Percentiles rank a stretch among this genome's conserved stretches.
Conservation (phyloP, 1,140 invertebrate genomes). For the Hylaeus volcanicus region DNA sequence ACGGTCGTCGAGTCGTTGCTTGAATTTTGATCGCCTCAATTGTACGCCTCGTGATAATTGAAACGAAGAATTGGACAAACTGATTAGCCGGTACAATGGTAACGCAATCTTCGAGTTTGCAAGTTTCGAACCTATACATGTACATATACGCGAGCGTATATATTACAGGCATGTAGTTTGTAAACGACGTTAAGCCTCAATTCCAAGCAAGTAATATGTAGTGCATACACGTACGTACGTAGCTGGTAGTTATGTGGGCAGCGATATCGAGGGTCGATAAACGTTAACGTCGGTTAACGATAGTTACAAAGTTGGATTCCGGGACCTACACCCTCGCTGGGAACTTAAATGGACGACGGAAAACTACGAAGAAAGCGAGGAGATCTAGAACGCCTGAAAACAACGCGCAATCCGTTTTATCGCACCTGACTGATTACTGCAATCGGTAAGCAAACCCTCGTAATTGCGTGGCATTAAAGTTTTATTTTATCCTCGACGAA, state of each 20-base stretch:
- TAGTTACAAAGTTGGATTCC: constrained; percentile 49
- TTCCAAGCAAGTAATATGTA: constrained; percentile 44
- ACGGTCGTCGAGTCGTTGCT: not conserved
- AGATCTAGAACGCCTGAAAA: not conserved
- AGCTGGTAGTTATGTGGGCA: constrained; percentile 46
- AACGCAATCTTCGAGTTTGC: not conserved
- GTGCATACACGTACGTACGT: constrained; percentile 30
- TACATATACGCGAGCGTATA: too few relatives aligned
- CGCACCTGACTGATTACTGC: not conserved
- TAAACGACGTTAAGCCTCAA: constrained; percentile 49
- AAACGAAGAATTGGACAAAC: not conserved
- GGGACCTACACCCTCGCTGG: not conserved
- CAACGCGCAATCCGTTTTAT: not conserved
- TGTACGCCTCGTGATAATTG: not conserved
- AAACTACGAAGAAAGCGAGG: constrained; percentile 5
- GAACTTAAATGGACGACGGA: constrained; percentile 28
- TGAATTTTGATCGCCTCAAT: not conserved
- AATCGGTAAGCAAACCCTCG: too few relatives aligned
- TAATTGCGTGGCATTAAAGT: too few relatives aligned
- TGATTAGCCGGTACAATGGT: not conserved
- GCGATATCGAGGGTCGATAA: constrained; percentile 59
- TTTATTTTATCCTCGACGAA: too few relatives aligned
- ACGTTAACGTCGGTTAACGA: constrained; percentile 59
- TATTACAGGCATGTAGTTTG: not conserved
- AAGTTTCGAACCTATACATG: not conserved